These are phyloP conservation scores for Harpegnathos saltator DNA, from an alignment of 1,140 invertebrate genomes.

Conservation along the genomic window DNA sequence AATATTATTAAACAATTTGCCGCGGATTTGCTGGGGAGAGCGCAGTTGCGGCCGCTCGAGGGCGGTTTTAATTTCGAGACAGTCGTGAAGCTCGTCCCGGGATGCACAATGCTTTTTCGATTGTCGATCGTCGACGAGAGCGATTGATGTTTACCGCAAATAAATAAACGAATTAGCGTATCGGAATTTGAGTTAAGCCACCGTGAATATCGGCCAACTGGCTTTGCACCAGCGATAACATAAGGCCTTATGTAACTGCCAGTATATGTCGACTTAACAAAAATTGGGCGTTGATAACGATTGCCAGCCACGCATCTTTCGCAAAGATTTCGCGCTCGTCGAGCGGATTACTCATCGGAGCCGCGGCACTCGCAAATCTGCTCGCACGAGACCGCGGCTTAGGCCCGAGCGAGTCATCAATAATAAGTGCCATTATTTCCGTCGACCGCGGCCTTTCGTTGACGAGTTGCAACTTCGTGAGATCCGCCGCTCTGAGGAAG, in stretches of 20 bases:
- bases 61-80: too few species aligned
- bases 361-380: neutral
- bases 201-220: neutral
- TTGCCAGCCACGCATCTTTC: too few species aligned
- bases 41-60: too few species aligned
- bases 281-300: too few species aligned
- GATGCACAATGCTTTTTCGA: neutral
- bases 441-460: conserved; percentile 7
- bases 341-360: too few species aligned
- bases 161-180: conserved; percentile 29
- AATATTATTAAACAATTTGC: too few species aligned
- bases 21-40: too few species aligned
- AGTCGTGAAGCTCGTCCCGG: neutral
- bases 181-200: conserved; percentile 9
- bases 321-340: too few species aligned
- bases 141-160: conserved; percentile 16
- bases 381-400: neutral
- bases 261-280: too few species aligned
- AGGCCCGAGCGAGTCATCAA: neutral
- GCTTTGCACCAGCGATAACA: neutral
- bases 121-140: neutral
- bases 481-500: neutral
- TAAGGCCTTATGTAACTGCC: too few species aligned
- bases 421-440: conserved; percentile 11
- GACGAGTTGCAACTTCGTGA: conserved; percentile 1